Percentiles rank a stretch among this genome's conserved stretches.
phyloP scores from a whole-genome alignment of 2,797 vertebrate genomes.

The Microctenopoma lineatum region DNA sequence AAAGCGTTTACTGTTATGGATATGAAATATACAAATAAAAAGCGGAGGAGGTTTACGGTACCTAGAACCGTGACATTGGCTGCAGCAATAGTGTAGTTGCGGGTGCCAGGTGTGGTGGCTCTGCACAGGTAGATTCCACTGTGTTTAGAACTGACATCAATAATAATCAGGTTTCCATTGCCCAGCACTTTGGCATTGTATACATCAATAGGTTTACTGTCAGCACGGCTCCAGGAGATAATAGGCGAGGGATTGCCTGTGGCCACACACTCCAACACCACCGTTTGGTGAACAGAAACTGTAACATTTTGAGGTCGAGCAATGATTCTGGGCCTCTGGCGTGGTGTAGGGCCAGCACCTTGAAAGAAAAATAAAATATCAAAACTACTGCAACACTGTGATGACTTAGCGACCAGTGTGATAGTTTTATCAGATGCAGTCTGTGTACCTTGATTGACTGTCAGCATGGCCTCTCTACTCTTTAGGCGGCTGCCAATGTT shows the following conservation, averaged over 20 bases:
- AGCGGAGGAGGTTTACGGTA: constrained; percentile 66
- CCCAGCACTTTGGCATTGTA: constrained; percentile 95
- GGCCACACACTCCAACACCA: constrained; percentile 94
- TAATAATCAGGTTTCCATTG: constrained; percentile 94
- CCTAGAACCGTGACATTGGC: constrained; percentile 91
- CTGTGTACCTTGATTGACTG: constrained; percentile 87
- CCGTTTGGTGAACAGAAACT: constrained; percentile 87
- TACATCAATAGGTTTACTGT: constrained; percentile 95
- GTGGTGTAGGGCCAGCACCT: constrained; percentile 82
- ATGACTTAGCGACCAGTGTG: background rate
- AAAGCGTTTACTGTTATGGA: background rate
- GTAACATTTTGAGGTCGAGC: constrained; percentile 94
- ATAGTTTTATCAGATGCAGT: background rate
- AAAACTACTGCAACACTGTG: constrained; percentile 6
- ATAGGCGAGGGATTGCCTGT: constrained; percentile 94
- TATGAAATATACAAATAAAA: background rate
- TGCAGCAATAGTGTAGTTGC: constrained; percentile 92
- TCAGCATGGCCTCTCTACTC: constrained; percentile 89
- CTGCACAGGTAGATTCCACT: constrained; percentile 92
- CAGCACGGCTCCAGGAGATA: constrained; percentile 95
- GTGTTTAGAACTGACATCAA: constrained; percentile 87
- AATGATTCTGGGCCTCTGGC: constrained; percentile 90
- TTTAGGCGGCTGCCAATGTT: constrained; percentile 84
- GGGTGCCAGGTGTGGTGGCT: constrained; percentile 93
- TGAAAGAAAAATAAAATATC: constrained; percentile 24